Percentiles rank a stretch among this genome's conserved stretches.
phyloP scores from a whole-genome alignment of 2,797 vertebrate species.

The Synaphobranchus kaupii region DNA sequence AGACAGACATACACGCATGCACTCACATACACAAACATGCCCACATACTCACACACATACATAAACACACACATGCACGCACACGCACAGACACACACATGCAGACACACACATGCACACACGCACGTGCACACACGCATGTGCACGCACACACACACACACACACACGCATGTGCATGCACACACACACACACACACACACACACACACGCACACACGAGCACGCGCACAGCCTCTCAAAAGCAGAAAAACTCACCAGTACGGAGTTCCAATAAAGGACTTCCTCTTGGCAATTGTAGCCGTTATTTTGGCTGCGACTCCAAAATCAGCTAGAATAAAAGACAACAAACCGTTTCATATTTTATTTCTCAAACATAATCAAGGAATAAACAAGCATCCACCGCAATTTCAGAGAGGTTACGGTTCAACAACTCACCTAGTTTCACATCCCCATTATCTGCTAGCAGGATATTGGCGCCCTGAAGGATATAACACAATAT shows the following conservation, averaged over 20 bases:
- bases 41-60: too few species aligned
- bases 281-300: slow-evolving; percentile 98
- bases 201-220: background rate
- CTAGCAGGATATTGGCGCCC: slow-evolving; percentile 97
- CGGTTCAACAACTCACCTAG: slow-evolving; percentile 78
- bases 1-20: background rate
- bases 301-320: slow-evolving; percentile 98
- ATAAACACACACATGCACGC: background rate
- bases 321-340: slow-evolving; percentile 87
- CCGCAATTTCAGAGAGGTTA: background rate
- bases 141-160: background rate
- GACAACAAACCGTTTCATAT: slow-evolving; percentile 50
- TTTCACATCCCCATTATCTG: slow-evolving; percentile 95
- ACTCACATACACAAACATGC: too few species aligned
- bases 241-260: slow-evolving; percentile 80
- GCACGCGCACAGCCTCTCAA: too few species aligned
- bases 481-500: slow-evolving; percentile 55
- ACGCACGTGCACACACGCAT: background rate
- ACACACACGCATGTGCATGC: background rate
- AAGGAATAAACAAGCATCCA: background rate
- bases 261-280: slow-evolving; percentile 98
- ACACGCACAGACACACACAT: background rate
- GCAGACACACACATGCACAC: background rate
- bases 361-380: slow-evolving; percentile 34
- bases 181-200: background rate